These are phyloP conservation scores for Otus sunia DNA, from an alignment of 2,113 vertebrate species.

Conservation along the genomic window DNA sequence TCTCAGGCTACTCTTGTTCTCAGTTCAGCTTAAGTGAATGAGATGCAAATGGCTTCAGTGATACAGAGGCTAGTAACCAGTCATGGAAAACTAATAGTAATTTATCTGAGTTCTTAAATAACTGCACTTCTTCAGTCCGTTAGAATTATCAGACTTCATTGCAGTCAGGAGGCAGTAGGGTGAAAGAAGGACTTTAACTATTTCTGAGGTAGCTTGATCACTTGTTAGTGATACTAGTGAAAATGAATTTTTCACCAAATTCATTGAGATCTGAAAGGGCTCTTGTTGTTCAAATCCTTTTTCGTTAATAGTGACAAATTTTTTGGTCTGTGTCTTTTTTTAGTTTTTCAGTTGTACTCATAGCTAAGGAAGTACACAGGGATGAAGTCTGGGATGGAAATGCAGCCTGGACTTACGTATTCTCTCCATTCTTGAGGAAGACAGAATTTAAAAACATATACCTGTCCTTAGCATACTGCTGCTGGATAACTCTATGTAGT, in stretches of 20 bases:
- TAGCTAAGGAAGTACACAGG: not conserved
- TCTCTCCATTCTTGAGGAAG: not conserved
- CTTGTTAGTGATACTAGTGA: not conserved
- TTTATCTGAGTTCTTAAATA: not conserved
- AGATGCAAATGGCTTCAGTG: not conserved
- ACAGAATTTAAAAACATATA: not conserved
- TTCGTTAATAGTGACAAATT: not conserved
- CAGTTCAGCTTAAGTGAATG: not conserved
- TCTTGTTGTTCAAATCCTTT: not conserved
- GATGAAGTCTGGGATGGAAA: not conserved
- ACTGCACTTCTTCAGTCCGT: not conserved
- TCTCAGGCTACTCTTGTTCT: not conserved
- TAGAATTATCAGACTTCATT: not conserved
- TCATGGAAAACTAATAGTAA: not conserved
- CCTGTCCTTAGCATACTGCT: fast-evolving
- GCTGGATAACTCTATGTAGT: not conserved
- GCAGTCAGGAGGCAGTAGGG: not conserved
- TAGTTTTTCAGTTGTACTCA: not conserved
- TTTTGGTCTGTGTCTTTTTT: not conserved
- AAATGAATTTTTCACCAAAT: not conserved
- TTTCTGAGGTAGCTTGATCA: not conserved
- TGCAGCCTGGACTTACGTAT: not conserved
- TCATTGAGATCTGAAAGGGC: not conserved
- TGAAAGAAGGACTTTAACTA: not conserved
- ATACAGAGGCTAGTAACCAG: not conserved